A percentile compares a stretch with the other conserved stretches of the same genome.
phyloP scores from a whole-genome alignment of 2,113 vertebrate genomes.

The Gymnarchus niloticus region DNA sequence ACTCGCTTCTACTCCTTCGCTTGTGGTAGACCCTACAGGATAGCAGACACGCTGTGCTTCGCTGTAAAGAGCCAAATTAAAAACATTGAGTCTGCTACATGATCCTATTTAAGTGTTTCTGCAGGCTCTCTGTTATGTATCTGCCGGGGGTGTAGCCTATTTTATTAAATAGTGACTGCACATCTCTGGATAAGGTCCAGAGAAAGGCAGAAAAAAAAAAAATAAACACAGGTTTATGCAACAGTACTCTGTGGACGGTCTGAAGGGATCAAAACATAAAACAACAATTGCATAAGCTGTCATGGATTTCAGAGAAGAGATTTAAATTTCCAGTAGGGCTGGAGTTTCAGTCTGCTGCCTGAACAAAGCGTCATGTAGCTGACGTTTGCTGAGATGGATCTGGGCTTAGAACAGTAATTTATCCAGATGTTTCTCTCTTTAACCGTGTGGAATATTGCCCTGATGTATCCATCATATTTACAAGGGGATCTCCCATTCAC shows the following conservation, averaged over 20 bases:
- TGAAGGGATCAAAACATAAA: background rate
- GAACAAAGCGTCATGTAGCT: background rate
- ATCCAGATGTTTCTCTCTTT: background rate
- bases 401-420: background rate
- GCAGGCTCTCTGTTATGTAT: conserved; percentile 41
- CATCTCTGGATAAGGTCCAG: background rate
- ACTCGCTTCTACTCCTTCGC: conserved; percentile 37
- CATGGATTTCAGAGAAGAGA: background rate
- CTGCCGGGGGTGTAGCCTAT: conserved; percentile 43
- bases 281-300: background rate
- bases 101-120: conserved; percentile 52
- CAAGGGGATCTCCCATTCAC: background rate
- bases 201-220: background rate
- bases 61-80: conserved; percentile 58
- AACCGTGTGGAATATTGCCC: background rate
- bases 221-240: too few species aligned
- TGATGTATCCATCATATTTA: background rate
- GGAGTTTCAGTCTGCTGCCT: background rate
- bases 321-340: background rate
- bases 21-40: conserved; percentile 43
- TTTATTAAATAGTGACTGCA: conserved; percentile 16
- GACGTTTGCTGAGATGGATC: background rate
- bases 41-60: conserved; percentile 35
- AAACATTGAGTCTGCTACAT: conserved; percentile 54
- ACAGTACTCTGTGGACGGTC: background rate